phyloP scores from a whole-genome alignment of 1,140 invertebrate genomes.

The Drosophila arizonae region DNA sequence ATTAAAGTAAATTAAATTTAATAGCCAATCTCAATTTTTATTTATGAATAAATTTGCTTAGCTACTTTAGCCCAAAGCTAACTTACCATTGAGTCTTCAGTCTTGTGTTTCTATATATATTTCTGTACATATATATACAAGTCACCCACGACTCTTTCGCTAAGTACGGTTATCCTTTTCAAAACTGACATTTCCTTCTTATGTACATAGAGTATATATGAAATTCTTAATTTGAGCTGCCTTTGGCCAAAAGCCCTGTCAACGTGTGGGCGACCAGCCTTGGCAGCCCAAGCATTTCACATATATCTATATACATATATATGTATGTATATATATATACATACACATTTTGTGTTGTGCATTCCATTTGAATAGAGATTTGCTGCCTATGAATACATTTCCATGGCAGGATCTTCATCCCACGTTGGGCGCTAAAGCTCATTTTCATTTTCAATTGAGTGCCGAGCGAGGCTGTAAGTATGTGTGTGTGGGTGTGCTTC shows the following conservation, averaged over 20 bases:
- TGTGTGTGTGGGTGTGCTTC: constrained; percentile 21
- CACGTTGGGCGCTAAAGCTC: constrained; percentile 25
- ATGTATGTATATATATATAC: too few relatives aligned
- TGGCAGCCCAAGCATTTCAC: constrained; percentile 16
- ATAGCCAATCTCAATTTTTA: too few relatives aligned
- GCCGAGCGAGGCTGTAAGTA: constrained; percentile 12
- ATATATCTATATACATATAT: too few relatives aligned
- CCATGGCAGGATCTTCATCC: constrained; percentile 26
- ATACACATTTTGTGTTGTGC: neutral
- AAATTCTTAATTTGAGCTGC: too few relatives aligned
- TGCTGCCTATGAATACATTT: constrained; percentile 51
- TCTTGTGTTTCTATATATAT: too few relatives aligned
- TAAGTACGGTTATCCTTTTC: neutral
- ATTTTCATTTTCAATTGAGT: constrained; percentile 56
- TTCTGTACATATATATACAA: too few relatives aligned
- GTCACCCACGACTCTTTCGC: too few relatives aligned
- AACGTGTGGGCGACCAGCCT: constrained; percentile 2
- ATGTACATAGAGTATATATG: too few relatives aligned
- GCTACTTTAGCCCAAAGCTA: too few relatives aligned
- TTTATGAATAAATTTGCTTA: too few relatives aligned
- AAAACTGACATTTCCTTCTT: neutral
- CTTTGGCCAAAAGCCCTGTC: neutral
- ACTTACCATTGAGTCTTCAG: too few relatives aligned
- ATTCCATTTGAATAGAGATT: constrained; percentile 32
- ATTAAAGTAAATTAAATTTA: too few relatives aligned